These are phyloP conservation scores for Sminthurinus aureus DNA, from an alignment of 2,888 invertebrate species.

Conservation along the genomic window DNA sequence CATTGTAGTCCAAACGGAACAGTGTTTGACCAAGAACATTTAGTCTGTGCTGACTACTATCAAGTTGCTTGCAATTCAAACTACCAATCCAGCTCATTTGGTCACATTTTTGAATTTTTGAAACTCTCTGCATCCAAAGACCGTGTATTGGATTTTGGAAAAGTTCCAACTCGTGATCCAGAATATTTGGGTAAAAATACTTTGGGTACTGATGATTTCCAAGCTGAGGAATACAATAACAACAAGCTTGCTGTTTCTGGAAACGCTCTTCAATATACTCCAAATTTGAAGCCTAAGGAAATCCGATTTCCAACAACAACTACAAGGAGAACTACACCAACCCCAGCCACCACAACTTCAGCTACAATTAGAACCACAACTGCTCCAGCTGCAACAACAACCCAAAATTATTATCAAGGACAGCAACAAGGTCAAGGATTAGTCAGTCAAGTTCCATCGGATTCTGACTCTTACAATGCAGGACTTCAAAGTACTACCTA, in stretches of 20 bases:
- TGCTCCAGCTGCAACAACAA: constrained; percentile 29
- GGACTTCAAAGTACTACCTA: constrained; percentile 18
- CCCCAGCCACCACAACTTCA: constrained; percentile 19
- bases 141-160: constrained; percentile 46
- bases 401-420: constrained; percentile 43
- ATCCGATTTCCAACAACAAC: constrained; percentile 42
- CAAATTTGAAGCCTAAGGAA: constrained; percentile 37
- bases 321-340: constrained; percentile 28
- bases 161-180: constrained; percentile 48
- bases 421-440: background rate
- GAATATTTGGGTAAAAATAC: constrained; percentile 56
- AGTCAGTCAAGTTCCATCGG: constrained; percentile 4
- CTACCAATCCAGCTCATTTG: constrained; percentile 54
- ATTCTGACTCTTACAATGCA: background rate
- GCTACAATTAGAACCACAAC: constrained; percentile 18
- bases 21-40: constrained; percentile 59
- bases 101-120: constrained; percentile 57
- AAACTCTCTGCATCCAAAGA: constrained; percentile 51
- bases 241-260: constrained; percentile 54
- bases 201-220: constrained; percentile 57
- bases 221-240: constrained; percentile 59
- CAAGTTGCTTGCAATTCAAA: constrained; percentile 57
- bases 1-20: constrained; percentile 54
- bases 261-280: constrained; percentile 48
- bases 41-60: constrained; percentile 59